Evolutionary conservation across 35 echinoderm and acorn worm genomes (phyloP).

Genomic region (Ptychodera flava): DNA sequence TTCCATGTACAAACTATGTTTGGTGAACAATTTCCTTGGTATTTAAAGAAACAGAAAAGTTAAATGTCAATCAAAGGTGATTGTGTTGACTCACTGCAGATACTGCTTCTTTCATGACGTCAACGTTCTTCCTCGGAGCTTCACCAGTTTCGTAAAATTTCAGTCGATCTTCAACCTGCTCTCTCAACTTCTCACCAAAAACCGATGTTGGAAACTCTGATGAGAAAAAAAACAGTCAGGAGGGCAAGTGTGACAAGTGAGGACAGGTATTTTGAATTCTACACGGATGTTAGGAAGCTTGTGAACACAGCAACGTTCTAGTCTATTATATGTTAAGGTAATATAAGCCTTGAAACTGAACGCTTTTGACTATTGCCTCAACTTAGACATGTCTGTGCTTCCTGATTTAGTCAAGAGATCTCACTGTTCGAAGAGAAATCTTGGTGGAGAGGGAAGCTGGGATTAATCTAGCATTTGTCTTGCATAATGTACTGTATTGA

Average conservation of each 20-base stretch:
- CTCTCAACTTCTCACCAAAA: conserved; percentile 89
- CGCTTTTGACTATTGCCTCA: too few relatives aligned
- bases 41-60: too few relatives aligned
- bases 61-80: too few relatives aligned
- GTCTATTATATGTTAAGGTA: too few relatives aligned
- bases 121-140: conserved; percentile 81
- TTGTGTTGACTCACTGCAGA: too few relatives aligned
- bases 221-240: conserved; percentile 17
- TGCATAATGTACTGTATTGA: neutral
- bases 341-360: too few relatives aligned
- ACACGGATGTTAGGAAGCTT: too few relatives aligned
- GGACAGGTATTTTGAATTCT: too few relatives aligned
- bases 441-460: neutral
- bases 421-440: neutral
- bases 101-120: conserved; percentile 83
- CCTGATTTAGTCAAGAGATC: neutral
- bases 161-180: conserved; percentile 83
- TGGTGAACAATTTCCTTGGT: too few relatives aligned
- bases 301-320: too few relatives aligned
- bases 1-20: too few relatives aligned
- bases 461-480: neutral
- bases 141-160: conserved; percentile 88
- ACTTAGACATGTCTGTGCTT: neutral
- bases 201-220: conserved; percentile 76
- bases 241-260: too few relatives aligned